A percentile compares a stretch with the other conserved stretches of the same genome.
phyloP scores from a whole-genome alignment of 2,797 vertebrate genomes.

The Enteromius argenteus region DNA sequence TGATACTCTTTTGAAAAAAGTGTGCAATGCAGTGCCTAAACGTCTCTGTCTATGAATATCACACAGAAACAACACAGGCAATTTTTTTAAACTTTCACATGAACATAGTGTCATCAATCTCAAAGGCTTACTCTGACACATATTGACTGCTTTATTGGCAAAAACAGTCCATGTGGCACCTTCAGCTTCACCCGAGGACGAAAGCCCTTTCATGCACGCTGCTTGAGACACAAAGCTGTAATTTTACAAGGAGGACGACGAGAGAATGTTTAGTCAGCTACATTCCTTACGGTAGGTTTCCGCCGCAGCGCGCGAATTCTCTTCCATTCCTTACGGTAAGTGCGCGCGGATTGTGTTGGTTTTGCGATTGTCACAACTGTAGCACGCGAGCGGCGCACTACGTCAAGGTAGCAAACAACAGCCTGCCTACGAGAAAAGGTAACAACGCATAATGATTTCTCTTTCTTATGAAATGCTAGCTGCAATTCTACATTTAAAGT shows the following conservation, averaged over 20 bases:
- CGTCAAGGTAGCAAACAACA: conserved; percentile 1
- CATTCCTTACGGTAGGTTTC: conserved; percentile 1
- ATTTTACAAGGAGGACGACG: background rate
- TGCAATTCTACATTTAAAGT: background rate
- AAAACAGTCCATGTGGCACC: background rate
- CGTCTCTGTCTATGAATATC: background rate
- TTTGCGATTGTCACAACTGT: conserved; percentile 33
- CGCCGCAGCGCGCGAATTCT: conserved; percentile 4
- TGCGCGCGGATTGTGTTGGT: conserved; percentile 35
- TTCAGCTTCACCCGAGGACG: background rate
- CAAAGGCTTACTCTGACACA: background rate
- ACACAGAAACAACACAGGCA: background rate
- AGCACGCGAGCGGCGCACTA: conserved; percentile 12
- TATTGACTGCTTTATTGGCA: background rate
- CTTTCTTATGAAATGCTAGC: background rate
- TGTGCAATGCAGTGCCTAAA: background rate
- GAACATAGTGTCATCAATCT: background rate
- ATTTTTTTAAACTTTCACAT: background rate
- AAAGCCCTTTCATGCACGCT: background rate
- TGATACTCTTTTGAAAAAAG: background rate
- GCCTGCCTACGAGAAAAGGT: conserved; percentile 35
- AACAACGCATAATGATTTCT: background rate
- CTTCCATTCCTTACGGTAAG: conserved; percentile 49
- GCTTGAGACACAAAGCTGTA: background rate
- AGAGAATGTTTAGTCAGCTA: background rate